Base-by-base conservation (phyloP, 2,888 invertebrate species). In the Tubulanus polymorphus region DNA sequence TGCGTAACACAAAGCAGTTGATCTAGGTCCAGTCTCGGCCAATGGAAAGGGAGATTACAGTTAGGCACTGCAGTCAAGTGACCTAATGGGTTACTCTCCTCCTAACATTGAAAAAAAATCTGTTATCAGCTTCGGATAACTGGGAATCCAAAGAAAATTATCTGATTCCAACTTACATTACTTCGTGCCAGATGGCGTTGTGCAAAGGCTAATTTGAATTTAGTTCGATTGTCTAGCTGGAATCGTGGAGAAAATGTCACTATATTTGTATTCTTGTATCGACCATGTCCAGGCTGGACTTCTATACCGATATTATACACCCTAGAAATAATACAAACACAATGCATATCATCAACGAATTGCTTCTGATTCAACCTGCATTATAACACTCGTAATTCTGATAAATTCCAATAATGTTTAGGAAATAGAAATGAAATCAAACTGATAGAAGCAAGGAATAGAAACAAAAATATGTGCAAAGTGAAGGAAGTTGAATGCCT, bases 31-130 rank as follows among this genome's bases (percentile, higher is more conserved):
- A 89, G 85, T 61, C 91, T 85, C 51, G 94, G 90, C 95, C 97
- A 99, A 81, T 99, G 95, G 82, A 94, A 99, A 20, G 96, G 90
- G 81, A 95, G 86, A 77, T 89, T 89, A 75, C 92, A 92, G 63
- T 90, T 89, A 0, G 93, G 87, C 71, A 91, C 87, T 1, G 93
- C 89, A 56, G 86, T 85, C 73, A 93, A 84, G 77, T 88, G 87
- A 47, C 87, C 87, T 35, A 86, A 84, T 70, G 84, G 83, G 59
- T 86, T 86, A 63, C 85, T 37, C n/a, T 8, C 45, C 32, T 25
- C 45, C 55, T 55, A 18, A 15, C 23, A 23, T 18, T 12, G 23
- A 12, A n/a, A 46, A n/a, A 23, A n/a, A 32, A 12, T n/a, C n/a
- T 32, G 10, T 12, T 10, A 10, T 12, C 35, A 32, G 10, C 10